Base-by-base conservation (phyloP, 1,140 invertebrate genomes). In the Charaxes varanes region DNA sequence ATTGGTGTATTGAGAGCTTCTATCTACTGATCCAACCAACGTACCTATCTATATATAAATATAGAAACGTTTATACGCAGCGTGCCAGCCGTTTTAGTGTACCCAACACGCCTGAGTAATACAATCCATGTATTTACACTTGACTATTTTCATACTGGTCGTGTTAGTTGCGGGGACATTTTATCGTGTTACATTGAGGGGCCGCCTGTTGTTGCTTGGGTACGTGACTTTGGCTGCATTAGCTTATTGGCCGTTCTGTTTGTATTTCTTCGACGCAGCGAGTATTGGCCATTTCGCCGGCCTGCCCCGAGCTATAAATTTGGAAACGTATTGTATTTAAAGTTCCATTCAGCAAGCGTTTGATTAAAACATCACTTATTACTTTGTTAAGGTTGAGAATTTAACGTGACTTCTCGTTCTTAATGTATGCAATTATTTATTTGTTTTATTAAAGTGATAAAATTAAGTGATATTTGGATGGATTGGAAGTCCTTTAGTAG, bases 61-160 rank as follows among this genome's bases (percentile, higher is more conserved):
- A 77, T 57, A 58, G 44, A 62, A 55, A 62, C 63, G 70, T 72
- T 67, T 72, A 71, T 65, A 65, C 62, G 53, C 73, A 69, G 68
- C 65, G 67, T 41, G 58, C 24, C 50, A 61, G 49, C 54, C 59
- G 46, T 57, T 60, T 51, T 34, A 48, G 31, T 45, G 53, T 37
- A 52, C 41, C 34, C 34, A 48, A 54, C 55, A 46, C 45, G 53
- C 55, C 44, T 40, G 40, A 61, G 61, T 59, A 64, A 62, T 47
- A 53, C 59, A 50, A 60, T 57, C 46, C 44, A 52, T 43, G 47
- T 59, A 57, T 62, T 60, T 53, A 50, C 53, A 64, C 36, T 53
- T 41, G 40, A 62, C 66, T 68, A 68, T 70, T 64, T 64, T 61
- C 53, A 73, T 61, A 58, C 54, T 56, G 38, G 47, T 62, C 36